Conservation (phyloP, 64 coral and sea anemone species). For the Orbicella faveolata region DNA sequence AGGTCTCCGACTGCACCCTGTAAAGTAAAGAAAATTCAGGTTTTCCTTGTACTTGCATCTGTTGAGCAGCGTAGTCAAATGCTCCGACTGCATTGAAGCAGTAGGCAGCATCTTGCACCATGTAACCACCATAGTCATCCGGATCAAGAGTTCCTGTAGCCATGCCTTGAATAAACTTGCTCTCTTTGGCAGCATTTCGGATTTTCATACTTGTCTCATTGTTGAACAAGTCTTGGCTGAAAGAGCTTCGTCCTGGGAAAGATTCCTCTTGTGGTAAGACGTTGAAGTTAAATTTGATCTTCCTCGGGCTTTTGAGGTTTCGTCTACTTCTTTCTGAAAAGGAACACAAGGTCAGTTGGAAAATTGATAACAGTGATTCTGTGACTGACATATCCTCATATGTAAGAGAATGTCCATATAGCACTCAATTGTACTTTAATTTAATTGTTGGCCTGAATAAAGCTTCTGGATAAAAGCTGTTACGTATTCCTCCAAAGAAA, state of each 20-base stretch:
- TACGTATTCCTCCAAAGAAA: too few relatives aligned
- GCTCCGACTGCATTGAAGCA: slow-evolving; percentile 54
- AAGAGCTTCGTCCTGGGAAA: not conserved
- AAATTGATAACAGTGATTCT: too few relatives aligned
- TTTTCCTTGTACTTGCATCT: not conserved
- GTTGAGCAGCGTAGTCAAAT: slow-evolving; percentile 31
- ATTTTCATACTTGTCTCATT: slow-evolving; percentile 16
- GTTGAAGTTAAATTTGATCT: not conserved
- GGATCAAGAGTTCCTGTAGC: slow-evolving; percentile 36
- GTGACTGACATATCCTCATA: too few relatives aligned
- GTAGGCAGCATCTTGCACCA: slow-evolving; percentile 71
- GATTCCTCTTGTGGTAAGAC: not conserved
- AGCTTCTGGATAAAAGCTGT: too few relatives aligned
- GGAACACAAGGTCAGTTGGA: not conserved
- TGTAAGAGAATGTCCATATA: too few relatives aligned
- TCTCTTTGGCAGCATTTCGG: slow-evolving; percentile 19
- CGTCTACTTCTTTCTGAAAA: not conserved
- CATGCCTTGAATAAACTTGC: slow-evolving; percentile 49
- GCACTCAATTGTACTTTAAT: too few relatives aligned
- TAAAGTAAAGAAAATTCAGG: slow-evolving; percentile 59
- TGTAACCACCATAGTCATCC: slow-evolving; percentile 59
- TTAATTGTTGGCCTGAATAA: too few relatives aligned
- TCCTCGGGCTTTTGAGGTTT: not conserved
- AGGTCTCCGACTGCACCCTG: slow-evolving; percentile 48
- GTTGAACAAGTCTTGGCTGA: slow-evolving; percentile 37